Base-by-base conservation (phyloP, 92 coral and sea anemone genomes). In the Palythoa caribaeorum region DNA sequence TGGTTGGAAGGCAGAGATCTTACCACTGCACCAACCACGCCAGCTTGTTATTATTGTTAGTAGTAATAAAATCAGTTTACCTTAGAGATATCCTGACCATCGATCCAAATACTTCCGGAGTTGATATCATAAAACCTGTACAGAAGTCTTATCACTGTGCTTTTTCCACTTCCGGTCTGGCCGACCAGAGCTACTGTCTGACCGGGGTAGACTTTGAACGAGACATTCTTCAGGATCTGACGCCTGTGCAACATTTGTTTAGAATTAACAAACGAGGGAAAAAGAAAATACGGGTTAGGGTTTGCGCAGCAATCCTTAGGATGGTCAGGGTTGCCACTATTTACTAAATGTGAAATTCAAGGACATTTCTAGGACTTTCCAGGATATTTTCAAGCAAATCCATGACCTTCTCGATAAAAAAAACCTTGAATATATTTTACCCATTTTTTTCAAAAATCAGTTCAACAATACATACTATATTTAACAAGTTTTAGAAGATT, bases 131-230 rank as follows among this genome's bases (percentile, higher is more conserved):
- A 97, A 84, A 97, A 97, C 73, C 99, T 89, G 77, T 94, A 97
- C 80, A 97, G 81, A n/a, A 97, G 91, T 2, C 99, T 84, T 39
- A 97, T 97, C 74, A 97, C 91, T 0, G 99, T 97, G 80, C 99
- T 97, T 83, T 97, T 97, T 19, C 99, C 99, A 48, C 99, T 96
- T 19, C 99, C 99, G 15, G 99, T 95, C 72, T 95, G 96, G 35
- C 99, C 99, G 73, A 97, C 99, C 72, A 97, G 90, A 20, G 99
- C 99, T 9, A 97, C 93, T 3, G 99, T 97, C 92, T 97, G 97
- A 4, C 99, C 99, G 81, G 99, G 98, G 65, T 91, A 94, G 35
- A 95, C 99, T 6, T 87, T 90, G 85, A 97, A 97, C 10, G 97
- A 85, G 38, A 97, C 66, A 63, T 96, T 91, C 71, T 95, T 97